Conservation (phyloP, 2,113 vertebrate species). For the Urocynchramus pylzowi region DNA sequence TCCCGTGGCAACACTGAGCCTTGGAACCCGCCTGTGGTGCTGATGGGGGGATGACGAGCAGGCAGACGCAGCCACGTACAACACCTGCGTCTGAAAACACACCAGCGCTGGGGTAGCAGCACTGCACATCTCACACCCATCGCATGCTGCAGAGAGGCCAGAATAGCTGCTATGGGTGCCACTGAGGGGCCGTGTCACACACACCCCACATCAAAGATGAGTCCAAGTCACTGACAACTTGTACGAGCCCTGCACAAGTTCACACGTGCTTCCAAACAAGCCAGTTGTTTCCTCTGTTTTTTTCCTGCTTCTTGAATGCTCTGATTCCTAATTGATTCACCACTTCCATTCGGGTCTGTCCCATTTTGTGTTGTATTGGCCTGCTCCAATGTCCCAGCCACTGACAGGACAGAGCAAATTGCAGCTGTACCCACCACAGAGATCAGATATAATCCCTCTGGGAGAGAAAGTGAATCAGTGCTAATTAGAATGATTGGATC, state of each 20-base stretch:
- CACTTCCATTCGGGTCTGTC: neutral
- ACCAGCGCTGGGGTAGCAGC: accelerated
- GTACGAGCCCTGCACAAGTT: accelerated
- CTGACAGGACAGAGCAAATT: neutral
- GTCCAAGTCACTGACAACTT: neutral
- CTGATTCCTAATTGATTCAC: neutral
- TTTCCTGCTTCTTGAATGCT: neutral
- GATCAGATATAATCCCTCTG: neutral
- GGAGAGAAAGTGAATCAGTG: neutral
- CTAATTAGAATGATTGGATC: neutral
- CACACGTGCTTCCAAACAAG: accelerated
- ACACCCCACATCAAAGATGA: accelerated
- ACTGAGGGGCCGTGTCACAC: accelerated
- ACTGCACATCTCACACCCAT: neutral
- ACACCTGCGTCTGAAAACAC: neutral
- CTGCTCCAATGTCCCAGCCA: neutral
- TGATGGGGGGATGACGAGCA: neutral
- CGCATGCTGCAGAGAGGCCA: accelerated
- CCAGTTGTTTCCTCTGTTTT: too few relatives aligned
- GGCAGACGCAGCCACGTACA: neutral
- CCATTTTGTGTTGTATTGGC: accelerated
- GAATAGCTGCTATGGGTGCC: neutral
- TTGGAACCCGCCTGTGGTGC: constrained; percentile 63
- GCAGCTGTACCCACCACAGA: neutral
- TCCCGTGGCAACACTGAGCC: constrained; percentile 74